Conservation (phyloP, 2,113 vertebrate genomes). For the Syngnathus floridae region DNA sequence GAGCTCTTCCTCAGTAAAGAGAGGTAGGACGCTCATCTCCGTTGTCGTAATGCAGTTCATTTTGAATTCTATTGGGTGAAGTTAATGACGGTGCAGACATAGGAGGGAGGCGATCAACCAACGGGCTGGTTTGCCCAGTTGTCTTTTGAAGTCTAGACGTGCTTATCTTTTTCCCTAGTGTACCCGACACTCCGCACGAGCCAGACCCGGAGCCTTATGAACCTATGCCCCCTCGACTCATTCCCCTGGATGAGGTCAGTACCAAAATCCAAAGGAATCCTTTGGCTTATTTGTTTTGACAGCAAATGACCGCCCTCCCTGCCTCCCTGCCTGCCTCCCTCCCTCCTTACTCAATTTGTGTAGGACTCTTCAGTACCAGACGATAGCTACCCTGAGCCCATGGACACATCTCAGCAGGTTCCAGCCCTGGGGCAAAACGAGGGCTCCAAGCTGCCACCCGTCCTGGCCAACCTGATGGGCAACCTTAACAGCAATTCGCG, state of each 20-base stretch:
- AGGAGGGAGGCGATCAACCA: too few species aligned
- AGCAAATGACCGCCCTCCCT: too few species aligned
- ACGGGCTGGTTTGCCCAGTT: too few species aligned
- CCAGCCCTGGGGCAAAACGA: conserved; percentile 55
- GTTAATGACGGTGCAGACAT: too few species aligned
- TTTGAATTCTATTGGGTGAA: too few species aligned
- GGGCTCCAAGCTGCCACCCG: conserved; percentile 82
- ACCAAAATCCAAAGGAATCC: too few species aligned
- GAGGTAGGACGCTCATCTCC: conserved; percentile 67
- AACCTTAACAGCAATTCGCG: conserved; percentile 71
- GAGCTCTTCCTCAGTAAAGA: conserved; percentile 94
- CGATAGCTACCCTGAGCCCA: conserved; percentile 73
- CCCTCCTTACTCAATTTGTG: background rate
- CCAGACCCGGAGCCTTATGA: conserved; percentile 88
- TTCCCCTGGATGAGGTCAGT: conserved; percentile 84
- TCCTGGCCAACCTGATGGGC: conserved; percentile 82
- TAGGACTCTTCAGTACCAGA: conserved; percentile 81
- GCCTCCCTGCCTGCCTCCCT: too few species aligned
- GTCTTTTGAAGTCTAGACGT: too few species aligned
- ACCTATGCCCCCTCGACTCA: conserved; percentile 82
- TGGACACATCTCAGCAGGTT: conserved; percentile 62
- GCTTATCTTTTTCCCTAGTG: conserved; percentile 30
- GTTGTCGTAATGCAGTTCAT: too few species aligned
- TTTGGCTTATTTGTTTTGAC: background rate
- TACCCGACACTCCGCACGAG: conserved; percentile 80